Percentiles rank a stretch among this genome's conserved stretches.
Evolutionary conservation across 1,140 invertebrate genomes (phyloP).

Genomic region (Danaus plexippus): DNA sequence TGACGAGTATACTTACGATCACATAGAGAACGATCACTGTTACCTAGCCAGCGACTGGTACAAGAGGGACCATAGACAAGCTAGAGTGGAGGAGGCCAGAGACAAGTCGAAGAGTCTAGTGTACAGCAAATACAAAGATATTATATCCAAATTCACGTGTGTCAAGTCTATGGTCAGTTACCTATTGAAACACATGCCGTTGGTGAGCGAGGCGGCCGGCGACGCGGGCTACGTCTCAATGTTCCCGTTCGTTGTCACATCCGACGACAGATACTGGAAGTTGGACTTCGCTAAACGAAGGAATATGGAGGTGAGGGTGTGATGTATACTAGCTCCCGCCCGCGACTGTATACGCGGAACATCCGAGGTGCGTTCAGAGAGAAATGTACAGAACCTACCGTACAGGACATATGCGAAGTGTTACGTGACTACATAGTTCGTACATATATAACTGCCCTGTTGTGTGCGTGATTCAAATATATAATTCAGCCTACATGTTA

Average conservation of each 20-base stretch:
- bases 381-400: no score
- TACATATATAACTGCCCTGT: no score
- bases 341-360: no score
- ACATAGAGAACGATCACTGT: conserved; percentile 64
- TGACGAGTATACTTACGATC: conserved; percentile 15
- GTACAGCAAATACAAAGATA: conserved; percentile 29
- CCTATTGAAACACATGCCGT: conserved; percentile 51
- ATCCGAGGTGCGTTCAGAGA: no score
- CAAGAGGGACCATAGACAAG: conserved; percentile 1
- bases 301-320: conserved; percentile 58
- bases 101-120: background rate
- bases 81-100: no score
- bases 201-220: conserved; percentile 39
- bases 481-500: no score
- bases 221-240: conserved; percentile 36
- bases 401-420: no score
- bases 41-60: conserved; percentile 30
- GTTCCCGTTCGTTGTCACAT: conserved; percentile 61
- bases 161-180: conserved; percentile 45
- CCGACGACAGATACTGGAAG: conserved; percentile 53
- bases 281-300: conserved; percentile 60
- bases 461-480: no score
- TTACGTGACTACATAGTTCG: no score
- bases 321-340: conserved; percentile 2
- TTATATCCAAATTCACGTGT: conserved; percentile 30